phyloP scores from a whole-genome alignment of 2,888 invertebrate genomes.

The Argyra leucocephala region DNA sequence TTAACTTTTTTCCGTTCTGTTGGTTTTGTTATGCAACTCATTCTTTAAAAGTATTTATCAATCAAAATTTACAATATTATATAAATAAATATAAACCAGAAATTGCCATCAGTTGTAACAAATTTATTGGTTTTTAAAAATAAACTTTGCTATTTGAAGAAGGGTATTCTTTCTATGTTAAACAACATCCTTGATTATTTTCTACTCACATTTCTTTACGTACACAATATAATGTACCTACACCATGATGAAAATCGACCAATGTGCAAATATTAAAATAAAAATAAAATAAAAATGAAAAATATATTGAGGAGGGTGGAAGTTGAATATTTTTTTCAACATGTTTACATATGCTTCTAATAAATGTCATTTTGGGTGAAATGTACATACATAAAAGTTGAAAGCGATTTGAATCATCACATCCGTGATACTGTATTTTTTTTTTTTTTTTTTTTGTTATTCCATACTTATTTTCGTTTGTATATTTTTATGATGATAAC shows the following conservation, averaged over 20 bases:
- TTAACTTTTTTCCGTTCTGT: neutral
- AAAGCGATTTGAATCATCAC: conserved; percentile 4
- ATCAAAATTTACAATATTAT: neutral
- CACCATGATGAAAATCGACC: too few species aligned
- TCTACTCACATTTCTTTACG: too few species aligned
- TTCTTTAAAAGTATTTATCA: neutral
- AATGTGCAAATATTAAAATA: too few species aligned
- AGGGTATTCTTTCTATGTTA: neutral
- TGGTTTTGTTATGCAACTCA: neutral
- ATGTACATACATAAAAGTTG: neutral
- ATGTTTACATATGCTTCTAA: conserved; percentile 22
- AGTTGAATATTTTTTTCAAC: neutral
- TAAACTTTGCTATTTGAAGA: neutral
- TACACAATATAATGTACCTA: too few species aligned
- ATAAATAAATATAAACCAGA: neutral
- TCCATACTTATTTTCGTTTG: neutral
- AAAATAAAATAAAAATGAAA: too few species aligned
- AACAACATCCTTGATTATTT: too few species aligned
- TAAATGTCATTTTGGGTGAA: conserved; percentile 21
- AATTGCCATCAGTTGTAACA: conserved; percentile 6
- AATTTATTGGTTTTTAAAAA: neutral
- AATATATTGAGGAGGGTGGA: neutral
- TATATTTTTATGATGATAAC: neutral
- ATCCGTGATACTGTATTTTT: neutral
- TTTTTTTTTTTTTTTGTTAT: neutral